Conservation (phyloP, 2,888 invertebrate species). For the Amphimallon solstitiale region DNA sequence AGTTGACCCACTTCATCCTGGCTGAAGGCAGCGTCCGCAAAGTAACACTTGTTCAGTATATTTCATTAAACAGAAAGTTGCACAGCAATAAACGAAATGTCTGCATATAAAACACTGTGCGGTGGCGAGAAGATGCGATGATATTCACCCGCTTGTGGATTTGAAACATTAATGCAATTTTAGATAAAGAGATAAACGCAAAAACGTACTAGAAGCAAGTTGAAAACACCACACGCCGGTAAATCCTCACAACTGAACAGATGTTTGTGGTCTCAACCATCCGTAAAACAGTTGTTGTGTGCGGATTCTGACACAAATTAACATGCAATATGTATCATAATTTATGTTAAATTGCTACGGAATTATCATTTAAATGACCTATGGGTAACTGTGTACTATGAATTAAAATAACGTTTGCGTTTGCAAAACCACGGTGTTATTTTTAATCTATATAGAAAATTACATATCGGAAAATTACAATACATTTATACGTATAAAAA, state of each 20-base stretch:
- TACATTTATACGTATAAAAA: no score
- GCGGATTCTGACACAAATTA: conserved; percentile 17
- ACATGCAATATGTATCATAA: conserved; percentile 2
- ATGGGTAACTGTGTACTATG: background rate
- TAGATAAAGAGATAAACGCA: conserved; percentile 19
- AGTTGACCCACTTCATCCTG: no score
- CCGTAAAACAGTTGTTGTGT: conserved; percentile 16
- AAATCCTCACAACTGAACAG: conserved; percentile 22
- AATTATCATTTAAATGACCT: conserved; percentile 6
- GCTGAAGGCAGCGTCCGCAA: no score
- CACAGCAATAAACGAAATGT: conserved; percentile 6
- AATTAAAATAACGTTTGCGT: background rate
- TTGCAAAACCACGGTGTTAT: background rate
- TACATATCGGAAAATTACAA: no score
- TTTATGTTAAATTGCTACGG: background rate
- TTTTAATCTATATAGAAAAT: background rate
- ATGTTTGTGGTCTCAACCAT: conserved; percentile 23
- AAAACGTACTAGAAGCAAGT: conserved; percentile 20
- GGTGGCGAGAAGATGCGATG: background rate
- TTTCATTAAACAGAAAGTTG: background rate
- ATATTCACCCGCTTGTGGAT: background rate
- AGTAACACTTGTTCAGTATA: no score
- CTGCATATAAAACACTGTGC: background rate
- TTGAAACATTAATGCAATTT: conserved; percentile 24
- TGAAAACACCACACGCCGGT: conserved; percentile 16